These are phyloP conservation scores for Trichoplusia ni DNA, from an alignment of 1,140 invertebrate species.

Conservation along the genomic window DNA sequence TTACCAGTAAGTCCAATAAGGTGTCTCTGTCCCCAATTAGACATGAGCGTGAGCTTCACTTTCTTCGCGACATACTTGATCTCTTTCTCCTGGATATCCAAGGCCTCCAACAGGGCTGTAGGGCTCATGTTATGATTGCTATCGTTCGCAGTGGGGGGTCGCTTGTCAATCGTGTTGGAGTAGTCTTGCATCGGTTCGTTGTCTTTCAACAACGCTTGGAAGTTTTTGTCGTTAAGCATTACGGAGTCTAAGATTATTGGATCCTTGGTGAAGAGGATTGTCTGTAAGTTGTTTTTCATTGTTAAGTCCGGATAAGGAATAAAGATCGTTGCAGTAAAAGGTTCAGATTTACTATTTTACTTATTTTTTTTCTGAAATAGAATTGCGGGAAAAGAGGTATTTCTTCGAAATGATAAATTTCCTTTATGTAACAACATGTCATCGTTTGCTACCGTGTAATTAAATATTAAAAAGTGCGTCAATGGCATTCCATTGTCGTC, in stretches of 20 bases:
- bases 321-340: neutral
- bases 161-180: constrained; percentile 64
- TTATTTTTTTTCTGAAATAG: too few species aligned
- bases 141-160: constrained; percentile 83
- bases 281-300: constrained; percentile 78
- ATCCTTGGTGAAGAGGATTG: constrained; percentile 91
- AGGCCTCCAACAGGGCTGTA: constrained; percentile 32
- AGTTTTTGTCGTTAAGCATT: constrained; percentile 86
- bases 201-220: constrained; percentile 80
- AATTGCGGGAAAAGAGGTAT: too few species aligned
- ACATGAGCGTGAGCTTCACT: constrained; percentile 81
- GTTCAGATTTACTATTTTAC: too few species aligned
- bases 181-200: constrained; percentile 55
- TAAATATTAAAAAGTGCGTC: too few species aligned
- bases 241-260: constrained; percentile 88
- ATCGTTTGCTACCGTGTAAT: too few species aligned
- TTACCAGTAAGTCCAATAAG: constrained; percentile 83
- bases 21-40: constrained; percentile 83
- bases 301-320: neutral
- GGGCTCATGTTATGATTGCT: constrained; percentile 55
- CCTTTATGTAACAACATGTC: too few species aligned
- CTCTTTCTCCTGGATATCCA: constrained; percentile 50
- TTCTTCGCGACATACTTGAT: constrained; percentile 73
- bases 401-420: too few species aligned
- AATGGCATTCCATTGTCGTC: too few species aligned